Percentiles rank a stretch among this genome's conserved stretches.
Conservation (phyloP, 2,113 vertebrate genomes). For the Cebidichthys violaceus region DNA sequence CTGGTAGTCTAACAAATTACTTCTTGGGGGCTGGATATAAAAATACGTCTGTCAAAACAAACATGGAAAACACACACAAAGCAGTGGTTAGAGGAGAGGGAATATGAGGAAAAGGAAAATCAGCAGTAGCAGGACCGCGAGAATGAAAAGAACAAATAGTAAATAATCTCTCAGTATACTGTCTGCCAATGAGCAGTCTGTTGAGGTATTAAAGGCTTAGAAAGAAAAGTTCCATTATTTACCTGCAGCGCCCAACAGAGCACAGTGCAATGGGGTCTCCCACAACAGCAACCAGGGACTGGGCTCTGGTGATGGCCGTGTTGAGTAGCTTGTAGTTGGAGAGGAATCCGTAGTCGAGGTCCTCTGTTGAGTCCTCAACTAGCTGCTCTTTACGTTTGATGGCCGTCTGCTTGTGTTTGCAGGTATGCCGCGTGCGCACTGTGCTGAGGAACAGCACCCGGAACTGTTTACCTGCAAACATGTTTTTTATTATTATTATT, state of each 20-base stretch:
- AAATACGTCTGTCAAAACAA: constrained; percentile 5
- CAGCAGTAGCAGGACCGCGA: not conserved
- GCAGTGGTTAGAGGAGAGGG: not conserved
- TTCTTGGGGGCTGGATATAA: constrained; percentile 1
- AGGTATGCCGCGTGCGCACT: constrained; percentile 96
- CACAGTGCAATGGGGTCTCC: constrained; percentile 98
- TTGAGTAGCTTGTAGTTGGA: constrained; percentile 99
- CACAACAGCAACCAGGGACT: constrained; percentile 97
- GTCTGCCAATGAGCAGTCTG: not conserved
- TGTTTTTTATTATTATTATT: not conserved
- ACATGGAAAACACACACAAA: not conserved
- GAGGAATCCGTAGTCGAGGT: constrained; percentile 98
- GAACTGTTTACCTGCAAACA: constrained; percentile 93
- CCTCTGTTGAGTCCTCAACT: constrained; percentile 97
- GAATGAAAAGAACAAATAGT: not conserved
- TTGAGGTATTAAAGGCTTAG: not conserved
- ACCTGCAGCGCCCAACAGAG: constrained; percentile 99
- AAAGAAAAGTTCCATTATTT: constrained; percentile 42
- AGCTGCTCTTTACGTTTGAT: constrained; percentile 98
- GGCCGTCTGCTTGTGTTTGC: constrained; percentile 98
- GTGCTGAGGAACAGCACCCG: constrained; percentile 98
- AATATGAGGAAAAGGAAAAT: not conserved
- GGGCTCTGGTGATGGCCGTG: constrained; percentile 98
- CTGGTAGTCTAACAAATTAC: constrained; percentile 13
- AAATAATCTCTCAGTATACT: not conserved